These are phyloP conservation scores for Speoplatyrhinus poulsoni DNA, from an alignment of 2,113 vertebrate genomes.

Conservation along the genomic window DNA sequence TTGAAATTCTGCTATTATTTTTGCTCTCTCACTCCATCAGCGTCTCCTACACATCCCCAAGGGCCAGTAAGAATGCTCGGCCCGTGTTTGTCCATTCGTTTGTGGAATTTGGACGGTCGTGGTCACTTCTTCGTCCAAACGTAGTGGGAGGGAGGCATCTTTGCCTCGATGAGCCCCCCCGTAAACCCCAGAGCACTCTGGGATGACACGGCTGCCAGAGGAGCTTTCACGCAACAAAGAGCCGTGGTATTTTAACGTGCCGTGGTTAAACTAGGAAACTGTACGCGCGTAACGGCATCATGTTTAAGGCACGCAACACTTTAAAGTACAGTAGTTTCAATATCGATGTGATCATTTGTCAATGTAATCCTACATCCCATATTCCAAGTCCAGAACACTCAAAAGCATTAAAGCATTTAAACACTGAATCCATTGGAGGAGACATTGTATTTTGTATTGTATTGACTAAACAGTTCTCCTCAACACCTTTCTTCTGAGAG, in stretches of 20 bases:
- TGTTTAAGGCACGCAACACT: background rate
- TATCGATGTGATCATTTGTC: no score
- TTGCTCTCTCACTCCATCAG: constrained; percentile 27
- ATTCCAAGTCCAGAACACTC: no score
- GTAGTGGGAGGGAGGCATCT: constrained; percentile 47
- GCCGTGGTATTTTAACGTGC: constrained; percentile 47
- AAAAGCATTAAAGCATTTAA: no score
- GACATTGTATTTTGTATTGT: no score
- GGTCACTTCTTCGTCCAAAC: constrained; percentile 47
- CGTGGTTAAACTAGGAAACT: constrained; percentile 59
- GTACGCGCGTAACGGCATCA: background rate
- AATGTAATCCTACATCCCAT: no score
- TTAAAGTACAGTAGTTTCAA: background rate
- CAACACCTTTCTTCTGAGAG: no score
- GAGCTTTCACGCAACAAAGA: constrained; percentile 43
- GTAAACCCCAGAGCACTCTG: constrained; percentile 38
- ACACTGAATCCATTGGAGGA: no score
- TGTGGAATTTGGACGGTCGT: constrained; percentile 25
- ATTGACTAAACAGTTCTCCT: no score
- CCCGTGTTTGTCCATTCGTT: background rate
- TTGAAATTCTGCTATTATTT: constrained; percentile 26
- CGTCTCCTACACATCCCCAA: constrained; percentile 22
- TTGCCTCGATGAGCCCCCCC: constrained; percentile 43
- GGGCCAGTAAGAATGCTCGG: background rate
- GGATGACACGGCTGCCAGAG: constrained; percentile 63